Percentiles rank a stretch among this genome's conserved stretches.
Evolutionary conservation across 1,140 invertebrate species (phyloP).

Genomic region (Drosophila equinoxialis): DNA sequence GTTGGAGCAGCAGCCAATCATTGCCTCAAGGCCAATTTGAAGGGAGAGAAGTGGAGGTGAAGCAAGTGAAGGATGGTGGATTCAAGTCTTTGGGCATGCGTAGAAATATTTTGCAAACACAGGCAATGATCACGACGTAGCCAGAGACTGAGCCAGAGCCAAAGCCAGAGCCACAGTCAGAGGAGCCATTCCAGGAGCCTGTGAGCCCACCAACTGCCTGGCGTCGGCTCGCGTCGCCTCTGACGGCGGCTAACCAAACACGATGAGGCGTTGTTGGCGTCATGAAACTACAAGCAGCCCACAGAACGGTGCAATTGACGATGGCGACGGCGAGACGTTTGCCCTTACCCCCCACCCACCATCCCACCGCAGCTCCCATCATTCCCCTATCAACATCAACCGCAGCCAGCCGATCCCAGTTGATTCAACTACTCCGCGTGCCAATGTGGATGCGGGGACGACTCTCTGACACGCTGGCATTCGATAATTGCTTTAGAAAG

Average conservation of each 20-base stretch:
- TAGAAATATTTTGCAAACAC: conserved; percentile 59
- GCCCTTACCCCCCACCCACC: neutral
- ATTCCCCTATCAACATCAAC: too few relatives aligned
- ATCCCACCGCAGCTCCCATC: too few relatives aligned
- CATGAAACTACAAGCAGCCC: conserved; percentile 70
- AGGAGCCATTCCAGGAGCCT: conserved; percentile 12
- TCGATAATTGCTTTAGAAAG: conserved; percentile 81
- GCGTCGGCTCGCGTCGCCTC: conserved; percentile 57
- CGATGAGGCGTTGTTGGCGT: conserved; percentile 81
- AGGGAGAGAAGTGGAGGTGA: conserved; percentile 1
- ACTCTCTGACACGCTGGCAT: conserved; percentile 69
- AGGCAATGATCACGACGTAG: conserved; percentile 31
- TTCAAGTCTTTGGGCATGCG: conserved; percentile 49
- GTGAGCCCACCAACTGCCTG: conserved; percentile 7
- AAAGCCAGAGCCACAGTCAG: neutral
- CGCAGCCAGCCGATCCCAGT: too few relatives aligned
- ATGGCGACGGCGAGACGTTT: conserved; percentile 52
- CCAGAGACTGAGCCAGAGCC: neutral
- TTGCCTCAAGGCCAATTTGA: conserved; percentile 77
- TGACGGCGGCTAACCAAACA: conserved; percentile 80
- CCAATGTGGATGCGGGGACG: neutral
- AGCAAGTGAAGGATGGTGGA: neutral
- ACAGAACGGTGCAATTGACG: conserved; percentile 53
- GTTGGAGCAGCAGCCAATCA: conserved; percentile 67
- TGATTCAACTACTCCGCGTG: too few relatives aligned